Percentiles rank a stretch among this genome's conserved stretches.
phyloP scores from a whole-genome alignment of 2,113 vertebrate genomes.

The Thalassoma bifasciatum region DNA sequence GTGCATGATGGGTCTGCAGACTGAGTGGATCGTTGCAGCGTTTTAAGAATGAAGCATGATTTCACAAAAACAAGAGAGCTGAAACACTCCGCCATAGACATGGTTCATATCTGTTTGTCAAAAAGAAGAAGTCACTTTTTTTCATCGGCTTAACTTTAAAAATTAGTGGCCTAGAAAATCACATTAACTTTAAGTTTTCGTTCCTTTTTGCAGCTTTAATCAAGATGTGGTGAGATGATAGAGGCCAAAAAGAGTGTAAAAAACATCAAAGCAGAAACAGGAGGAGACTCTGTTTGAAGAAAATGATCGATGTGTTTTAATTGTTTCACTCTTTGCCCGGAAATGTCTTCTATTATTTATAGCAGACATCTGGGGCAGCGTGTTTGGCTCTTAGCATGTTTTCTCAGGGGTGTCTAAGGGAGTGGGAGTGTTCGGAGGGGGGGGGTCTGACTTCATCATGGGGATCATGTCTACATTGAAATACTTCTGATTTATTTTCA shows the following conservation, averaged over 20 bases:
- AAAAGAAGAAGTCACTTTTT: no score
- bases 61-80: background rate
- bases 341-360: conserved; percentile 74
- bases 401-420: conserved; percentile 30
- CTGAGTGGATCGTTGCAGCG: conserved; percentile 22
- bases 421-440: conserved; percentile 9
- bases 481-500: background rate
- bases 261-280: conserved; percentile 26
- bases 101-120: background rate
- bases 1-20: conserved; percentile 27
- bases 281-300: conserved; percentile 30
- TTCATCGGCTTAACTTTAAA: no score
- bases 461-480: no score
- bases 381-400: conserved; percentile 44
- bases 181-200: no score
- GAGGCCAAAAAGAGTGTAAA: background rate
- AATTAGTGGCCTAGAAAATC: no score
- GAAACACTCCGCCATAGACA: background rate
- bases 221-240: no score
- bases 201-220: no score
- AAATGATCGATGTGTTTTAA: conserved; percentile 52
- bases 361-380: conserved; percentile 50
- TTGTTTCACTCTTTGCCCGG: conserved; percentile 28
- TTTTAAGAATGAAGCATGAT: background rate
- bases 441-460: no score